Conservation (phyloP, 2,797 vertebrate species). For the Manis crassicaudata region DNA sequence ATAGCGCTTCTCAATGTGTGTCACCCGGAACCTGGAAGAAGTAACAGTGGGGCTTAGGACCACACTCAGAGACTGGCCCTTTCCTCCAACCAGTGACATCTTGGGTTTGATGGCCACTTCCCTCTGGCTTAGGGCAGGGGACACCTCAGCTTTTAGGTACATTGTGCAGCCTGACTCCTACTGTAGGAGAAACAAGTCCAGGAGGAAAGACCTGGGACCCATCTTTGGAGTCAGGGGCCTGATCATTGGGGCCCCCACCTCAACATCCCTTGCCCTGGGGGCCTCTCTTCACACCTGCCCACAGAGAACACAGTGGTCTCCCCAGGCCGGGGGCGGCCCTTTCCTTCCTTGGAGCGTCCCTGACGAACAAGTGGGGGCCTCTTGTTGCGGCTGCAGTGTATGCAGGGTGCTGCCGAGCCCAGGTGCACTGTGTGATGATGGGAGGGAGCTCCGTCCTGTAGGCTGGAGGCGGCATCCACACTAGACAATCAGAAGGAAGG, state of each 20-base stretch:
- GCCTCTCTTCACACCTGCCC: slow-evolving; percentile 87
- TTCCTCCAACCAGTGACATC: not conserved
- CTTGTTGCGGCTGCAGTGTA: slow-evolving; percentile 91
- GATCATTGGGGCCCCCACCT: not conserved
- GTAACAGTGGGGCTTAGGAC: slow-evolving; percentile 1
- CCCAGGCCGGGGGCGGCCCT: slow-evolving; percentile 88
- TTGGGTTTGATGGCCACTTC: slow-evolving; percentile 24
- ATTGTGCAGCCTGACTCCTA: not conserved
- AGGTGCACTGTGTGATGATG: slow-evolving; percentile 96
- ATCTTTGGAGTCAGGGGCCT: slow-evolving; percentile 21
- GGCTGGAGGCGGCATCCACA: slow-evolving; percentile 71
- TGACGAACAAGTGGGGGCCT: slow-evolving; percentile 90
- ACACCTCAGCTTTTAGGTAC: not conserved
- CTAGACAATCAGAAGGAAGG: slow-evolving; percentile 58
- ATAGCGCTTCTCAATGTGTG: slow-evolving; percentile 92
- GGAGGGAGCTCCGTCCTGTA: slow-evolving; percentile 83
- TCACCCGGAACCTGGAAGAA: slow-evolving; percentile 92
- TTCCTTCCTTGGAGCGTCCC: slow-evolving; percentile 90
- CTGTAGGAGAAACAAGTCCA: not conserved
- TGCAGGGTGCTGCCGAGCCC: slow-evolving; percentile 92
- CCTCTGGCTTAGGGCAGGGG: not conserved
- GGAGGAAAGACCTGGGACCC: not conserved
- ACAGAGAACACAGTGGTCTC: slow-evolving; percentile 97
- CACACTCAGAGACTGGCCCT: not conserved
- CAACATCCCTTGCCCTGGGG: not conserved